phyloP scores from a whole-genome alignment of 2,113 vertebrate genomes.

The Lethenteron camtschaticum region DNA sequence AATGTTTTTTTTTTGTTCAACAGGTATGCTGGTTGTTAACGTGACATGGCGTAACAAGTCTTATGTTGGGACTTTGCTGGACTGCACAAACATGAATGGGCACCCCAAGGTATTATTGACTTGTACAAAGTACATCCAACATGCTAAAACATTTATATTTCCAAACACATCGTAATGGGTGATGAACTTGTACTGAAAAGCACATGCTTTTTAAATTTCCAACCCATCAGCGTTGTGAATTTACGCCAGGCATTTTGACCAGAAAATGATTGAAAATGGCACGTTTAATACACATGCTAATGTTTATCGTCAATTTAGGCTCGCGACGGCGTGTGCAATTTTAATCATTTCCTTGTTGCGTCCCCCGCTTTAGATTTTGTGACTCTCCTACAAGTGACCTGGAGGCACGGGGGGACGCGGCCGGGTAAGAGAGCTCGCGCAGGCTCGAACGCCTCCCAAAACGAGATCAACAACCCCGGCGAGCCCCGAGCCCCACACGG shows the following conservation, averaged over 20 bases:
- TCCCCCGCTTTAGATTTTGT: slow-evolving; percentile 46
- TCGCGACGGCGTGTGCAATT: background rate
- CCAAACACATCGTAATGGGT: background rate
- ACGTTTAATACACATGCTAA: background rate
- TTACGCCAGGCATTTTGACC: background rate
- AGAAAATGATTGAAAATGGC: background rate
- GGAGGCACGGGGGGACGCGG: slow-evolving; percentile 64
- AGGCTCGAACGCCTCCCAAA: slow-evolving; percentile 70
- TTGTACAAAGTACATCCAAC: background rate
- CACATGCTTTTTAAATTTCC: background rate
- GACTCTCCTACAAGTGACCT: slow-evolving; percentile 94
- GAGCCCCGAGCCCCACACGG: slow-evolving; percentile 60
- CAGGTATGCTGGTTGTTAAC: slow-evolving; percentile 96
- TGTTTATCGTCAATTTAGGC: background rate
- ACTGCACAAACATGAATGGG: slow-evolving; percentile 96
- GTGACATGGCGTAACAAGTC: slow-evolving; percentile 99
- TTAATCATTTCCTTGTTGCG: slow-evolving; percentile 6
- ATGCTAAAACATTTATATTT: background rate
- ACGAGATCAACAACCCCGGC: slow-evolving; percentile 43
- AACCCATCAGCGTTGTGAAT: background rate
- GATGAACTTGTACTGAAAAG: background rate
- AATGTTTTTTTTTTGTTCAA: slow-evolving; percentile 10
- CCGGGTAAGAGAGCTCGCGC: slow-evolving; percentile 77
- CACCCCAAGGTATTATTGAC: slow-evolving; percentile 57
- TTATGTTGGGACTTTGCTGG: slow-evolving; percentile 74